These are phyloP conservation scores for Caenorhabditis sp. DNA, from an alignment of 2,888 invertebrate species.

Conservation along the genomic window DNA sequence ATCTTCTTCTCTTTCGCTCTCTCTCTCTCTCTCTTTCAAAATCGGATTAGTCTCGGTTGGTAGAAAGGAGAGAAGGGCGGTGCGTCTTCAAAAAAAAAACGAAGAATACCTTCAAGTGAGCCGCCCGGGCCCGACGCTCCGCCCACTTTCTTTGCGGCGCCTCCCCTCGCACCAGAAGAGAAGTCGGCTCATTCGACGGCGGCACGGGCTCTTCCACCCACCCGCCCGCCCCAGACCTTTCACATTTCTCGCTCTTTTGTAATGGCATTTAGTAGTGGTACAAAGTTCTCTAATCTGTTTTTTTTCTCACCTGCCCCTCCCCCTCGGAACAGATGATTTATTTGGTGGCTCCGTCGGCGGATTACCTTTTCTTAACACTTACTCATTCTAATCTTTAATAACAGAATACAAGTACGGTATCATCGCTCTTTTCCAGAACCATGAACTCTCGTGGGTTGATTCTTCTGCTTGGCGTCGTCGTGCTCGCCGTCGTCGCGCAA, in stretches of 20 bases:
- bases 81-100: no score
- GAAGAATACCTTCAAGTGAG: conserved; percentile 43
- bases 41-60: conserved; percentile 30
- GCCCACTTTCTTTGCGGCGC: conserved; percentile 30
- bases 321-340: no score
- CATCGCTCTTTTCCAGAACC: conserved; percentile 16
- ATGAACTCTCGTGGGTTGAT: conserved; percentile 58
- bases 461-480: conserved; percentile 39
- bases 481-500: conserved; percentile 37
- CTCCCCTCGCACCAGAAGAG: conserved; percentile 17
- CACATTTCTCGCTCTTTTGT: conserved; percentile 3
- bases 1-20: no score
- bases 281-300: no score
- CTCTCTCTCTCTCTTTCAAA: conserved; percentile 4
- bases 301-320: no score
- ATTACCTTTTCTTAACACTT: no score
- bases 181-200: conserved; percentile 3
- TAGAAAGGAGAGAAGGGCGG: conserved; percentile 18
- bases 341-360: no score
- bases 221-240: no score
- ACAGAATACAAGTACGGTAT: no score
- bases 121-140: conserved; percentile 1
- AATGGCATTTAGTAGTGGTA: no score
- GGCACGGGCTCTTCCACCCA: background rate
- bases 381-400: no score